Conservation (phyloP, 2,113 vertebrate species). For the Gallinago undulata region DNA sequence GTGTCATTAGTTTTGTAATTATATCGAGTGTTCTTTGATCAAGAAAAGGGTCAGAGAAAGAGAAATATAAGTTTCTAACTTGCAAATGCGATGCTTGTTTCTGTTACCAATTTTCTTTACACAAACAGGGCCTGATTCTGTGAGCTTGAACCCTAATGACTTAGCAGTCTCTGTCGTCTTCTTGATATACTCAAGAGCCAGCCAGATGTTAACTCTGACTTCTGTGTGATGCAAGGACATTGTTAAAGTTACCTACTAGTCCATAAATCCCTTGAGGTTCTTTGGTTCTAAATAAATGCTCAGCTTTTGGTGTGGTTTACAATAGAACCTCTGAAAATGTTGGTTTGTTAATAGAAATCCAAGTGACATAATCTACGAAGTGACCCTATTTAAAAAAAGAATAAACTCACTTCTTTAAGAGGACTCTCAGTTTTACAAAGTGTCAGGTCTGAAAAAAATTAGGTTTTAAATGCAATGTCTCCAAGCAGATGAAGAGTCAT, state of each 20-base stretch:
- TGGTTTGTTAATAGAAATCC: not conserved
- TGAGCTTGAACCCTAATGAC: not conserved
- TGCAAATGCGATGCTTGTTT: constrained; percentile 17
- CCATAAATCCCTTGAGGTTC: not conserved
- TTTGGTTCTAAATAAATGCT: not conserved
- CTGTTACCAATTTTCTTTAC: not conserved
- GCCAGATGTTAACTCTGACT: not conserved
- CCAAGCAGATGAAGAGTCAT: not conserved
- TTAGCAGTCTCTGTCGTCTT: not conserved
- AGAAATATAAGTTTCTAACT: constrained; percentile 45
- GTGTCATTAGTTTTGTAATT: constrained; percentile 66
- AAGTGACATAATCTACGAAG: not conserved
- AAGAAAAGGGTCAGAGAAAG: constrained; percentile 43
- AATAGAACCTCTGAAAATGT: not conserved
- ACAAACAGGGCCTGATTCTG: not conserved
- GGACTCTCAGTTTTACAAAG: not conserved
- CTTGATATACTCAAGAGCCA: not conserved
- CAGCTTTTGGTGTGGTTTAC: not conserved
- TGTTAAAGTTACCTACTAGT: not conserved
- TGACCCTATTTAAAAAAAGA: not conserved
- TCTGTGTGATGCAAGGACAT: not conserved
- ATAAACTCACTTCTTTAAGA: not conserved
- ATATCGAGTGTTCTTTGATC: constrained; percentile 63
- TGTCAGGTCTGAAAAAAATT: not conserved
- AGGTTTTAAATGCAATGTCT: not conserved